phyloP scores from a whole-genome alignment of 2,797 vertebrate genomes.

The Molossus alvarezi region DNA sequence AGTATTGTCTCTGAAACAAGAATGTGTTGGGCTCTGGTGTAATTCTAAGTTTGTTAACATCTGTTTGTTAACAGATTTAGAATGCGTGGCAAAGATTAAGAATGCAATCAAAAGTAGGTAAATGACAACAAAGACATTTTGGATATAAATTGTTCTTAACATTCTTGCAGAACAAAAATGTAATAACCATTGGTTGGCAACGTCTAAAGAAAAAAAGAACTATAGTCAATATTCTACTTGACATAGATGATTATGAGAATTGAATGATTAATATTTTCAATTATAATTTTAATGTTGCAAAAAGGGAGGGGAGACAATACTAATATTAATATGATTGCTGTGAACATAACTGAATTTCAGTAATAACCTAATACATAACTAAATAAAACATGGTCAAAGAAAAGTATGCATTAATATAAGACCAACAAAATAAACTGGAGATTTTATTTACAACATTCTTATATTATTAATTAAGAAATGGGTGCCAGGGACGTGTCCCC shows the following conservation, averaged over 20 bases:
- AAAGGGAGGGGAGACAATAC: background rate
- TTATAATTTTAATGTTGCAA: constrained; percentile 43
- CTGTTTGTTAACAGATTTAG: constrained; percentile 51
- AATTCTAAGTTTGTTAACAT: constrained; percentile 43
- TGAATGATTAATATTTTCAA: constrained; percentile 67
- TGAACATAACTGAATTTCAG: constrained; percentile 52
- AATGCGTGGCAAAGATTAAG: constrained; percentile 37
- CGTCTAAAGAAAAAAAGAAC: constrained; percentile 42
- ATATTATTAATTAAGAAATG: constrained; percentile 32
- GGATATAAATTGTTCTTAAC: constrained; percentile 37
- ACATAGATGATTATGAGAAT: constrained; percentile 5
- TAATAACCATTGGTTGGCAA: constrained; percentile 12
- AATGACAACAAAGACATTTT: constrained; percentile 47
- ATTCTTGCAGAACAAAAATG: constrained; percentile 17
- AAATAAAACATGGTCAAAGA: constrained; percentile 56
- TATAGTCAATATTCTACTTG: constrained; percentile 34
- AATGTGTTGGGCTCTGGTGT: background rate
- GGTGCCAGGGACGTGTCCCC: background rate
- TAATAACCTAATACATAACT: constrained; percentile 27
- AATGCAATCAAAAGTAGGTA: background rate
- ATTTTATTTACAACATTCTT: constrained; percentile 17
- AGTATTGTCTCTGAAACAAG: constrained; percentile 18
- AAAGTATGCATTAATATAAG: constrained; percentile 62
- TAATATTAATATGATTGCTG: constrained; percentile 30
- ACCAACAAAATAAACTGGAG: constrained; percentile 39